These are phyloP conservation scores for Empis livida DNA, from an alignment of 2,888 invertebrate genomes.

Conservation along the genomic window DNA sequence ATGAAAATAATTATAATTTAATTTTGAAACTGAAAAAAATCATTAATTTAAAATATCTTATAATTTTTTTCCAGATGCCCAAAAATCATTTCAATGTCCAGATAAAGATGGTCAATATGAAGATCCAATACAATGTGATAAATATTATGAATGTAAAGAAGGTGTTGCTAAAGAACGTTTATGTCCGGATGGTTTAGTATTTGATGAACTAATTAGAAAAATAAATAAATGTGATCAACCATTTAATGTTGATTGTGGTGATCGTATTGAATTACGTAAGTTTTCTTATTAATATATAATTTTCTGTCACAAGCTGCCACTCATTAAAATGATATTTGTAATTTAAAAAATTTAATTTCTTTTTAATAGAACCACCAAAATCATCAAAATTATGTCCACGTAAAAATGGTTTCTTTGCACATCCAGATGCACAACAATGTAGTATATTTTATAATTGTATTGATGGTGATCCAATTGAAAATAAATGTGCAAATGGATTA, in stretches of 20 bases:
- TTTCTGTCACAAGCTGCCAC: too few species aligned
- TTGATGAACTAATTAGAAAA: slow-evolving; percentile 72
- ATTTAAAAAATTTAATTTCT: neutral
- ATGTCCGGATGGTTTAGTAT: slow-evolving; percentile 81
- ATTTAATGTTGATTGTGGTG: slow-evolving; percentile 84
- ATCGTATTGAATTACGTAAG: slow-evolving; percentile 80
- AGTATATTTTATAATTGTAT: slow-evolving; percentile 83
- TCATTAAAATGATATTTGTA: too few species aligned
- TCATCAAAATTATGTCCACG: slow-evolving; percentile 59
- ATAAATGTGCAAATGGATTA: slow-evolving; percentile 73
- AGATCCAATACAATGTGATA: slow-evolving; percentile 72
- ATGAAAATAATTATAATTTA: neutral
- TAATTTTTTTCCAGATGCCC: slow-evolving; percentile 19
- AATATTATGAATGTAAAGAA: slow-evolving; percentile 67
- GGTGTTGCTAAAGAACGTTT: slow-evolving; percentile 59
- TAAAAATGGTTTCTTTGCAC: slow-evolving; percentile 81
- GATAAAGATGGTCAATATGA: slow-evolving; percentile 69
- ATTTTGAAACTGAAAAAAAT: neutral
- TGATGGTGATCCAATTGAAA: slow-evolving; percentile 66
- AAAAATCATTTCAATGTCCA: slow-evolving; percentile 57
- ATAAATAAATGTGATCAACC: slow-evolving; percentile 86
- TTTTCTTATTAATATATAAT: slow-evolving; percentile 18
- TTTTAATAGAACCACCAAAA: slow-evolving; percentile 57
- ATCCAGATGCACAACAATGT: slow-evolving; percentile 69
- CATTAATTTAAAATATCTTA: too few species aligned